Evolutionary conservation across 64 coral and sea anemone species (phyloP), one percentile per base, ranked within the genome.

Genomic region (Porites australiensis): DNA sequence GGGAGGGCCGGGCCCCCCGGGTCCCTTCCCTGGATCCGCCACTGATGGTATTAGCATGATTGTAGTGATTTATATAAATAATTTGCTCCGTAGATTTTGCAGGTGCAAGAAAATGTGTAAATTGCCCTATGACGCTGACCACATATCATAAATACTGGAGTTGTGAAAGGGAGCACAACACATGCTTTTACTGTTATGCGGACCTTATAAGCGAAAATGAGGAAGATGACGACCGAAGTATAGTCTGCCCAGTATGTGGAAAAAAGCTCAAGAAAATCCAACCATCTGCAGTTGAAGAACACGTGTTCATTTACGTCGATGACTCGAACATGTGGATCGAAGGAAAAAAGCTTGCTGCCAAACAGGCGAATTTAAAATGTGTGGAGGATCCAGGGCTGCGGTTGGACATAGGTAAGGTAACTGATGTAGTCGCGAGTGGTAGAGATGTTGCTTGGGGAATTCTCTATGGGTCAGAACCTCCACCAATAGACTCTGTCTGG

Each of bases 291-390:
- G 6, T 2, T 43, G 20, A 82, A 0, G 79, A 82, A 3, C 79
- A 64, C 13, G 79, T 82, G 7, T 82, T 82, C 23, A 82, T 82
- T 44, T 63, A 82, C 8, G 79, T 82, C 6, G 79, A 82, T 82
- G 43, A 82, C 64, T 82, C 79, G 3, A 82, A 82, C 47, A 64
- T 82, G 57, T 82, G 79, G 79, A 82, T 82, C 58, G 79, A 65
- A 15, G 79, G 21, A 18, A 82, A 82, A 55, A 82, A 82, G 43
- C 79, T 62, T 47, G 79, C 79, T 63, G 79, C 79, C 11, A 8
- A 64, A 1, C 37, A 82, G 27, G 22, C 13, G 14, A 82, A 82
- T 1, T 47, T 82, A 64, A 82, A 82, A 3, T 82, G 79, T 4
- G 59, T 82, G 0, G 79, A 82, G 10, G 79, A 82, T 64, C 79